Percentiles rank a stretch among this genome's conserved stretches.
Evolutionary conservation across 37 sponge, comb jelly and placozoan species (phyloP).

Genomic region (Diacarnus erythraeanus): DNA sequence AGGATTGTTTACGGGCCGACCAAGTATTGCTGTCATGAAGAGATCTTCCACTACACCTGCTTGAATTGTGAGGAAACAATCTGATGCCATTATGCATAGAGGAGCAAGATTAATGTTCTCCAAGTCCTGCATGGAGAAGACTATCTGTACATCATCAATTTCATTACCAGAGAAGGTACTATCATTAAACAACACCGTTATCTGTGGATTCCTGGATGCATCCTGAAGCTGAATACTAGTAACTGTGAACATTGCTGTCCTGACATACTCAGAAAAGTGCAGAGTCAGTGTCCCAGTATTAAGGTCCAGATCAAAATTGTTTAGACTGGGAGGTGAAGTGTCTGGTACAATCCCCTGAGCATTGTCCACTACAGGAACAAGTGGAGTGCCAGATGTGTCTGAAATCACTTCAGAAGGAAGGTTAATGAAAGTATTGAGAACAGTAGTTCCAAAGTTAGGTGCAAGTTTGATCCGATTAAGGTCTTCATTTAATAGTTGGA

Average conservation of each 20-base stretch:
- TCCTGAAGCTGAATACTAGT: conserved; percentile 39
- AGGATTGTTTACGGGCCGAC: conserved; percentile 37
- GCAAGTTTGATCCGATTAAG: conserved; percentile 69
- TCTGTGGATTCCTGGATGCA: not conserved
- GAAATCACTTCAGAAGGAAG: conserved; percentile 35
- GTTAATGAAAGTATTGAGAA: conserved; percentile 62
- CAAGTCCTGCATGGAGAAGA: conserved; percentile 42
- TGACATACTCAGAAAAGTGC: conserved; percentile 77
- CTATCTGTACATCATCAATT: conserved; percentile 43
- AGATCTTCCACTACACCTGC: conserved; percentile 68
- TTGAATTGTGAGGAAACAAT: conserved; percentile 67
- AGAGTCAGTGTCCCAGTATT: conserved; percentile 62
- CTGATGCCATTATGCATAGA: conserved; percentile 32
- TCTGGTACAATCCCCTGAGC: conserved; percentile 55
- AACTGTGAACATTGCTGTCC: conserved; percentile 21
- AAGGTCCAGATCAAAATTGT: conserved; percentile 74
- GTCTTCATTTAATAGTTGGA: conserved; percentile 31
- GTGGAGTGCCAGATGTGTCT: conserved; percentile 47
- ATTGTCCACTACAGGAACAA: conserved; percentile 59
- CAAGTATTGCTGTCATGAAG: conserved; percentile 19
- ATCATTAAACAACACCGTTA: conserved; percentile 26
- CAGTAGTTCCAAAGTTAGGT: conserved; percentile 35
- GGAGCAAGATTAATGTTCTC: conserved; percentile 58
- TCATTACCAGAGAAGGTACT: conserved; percentile 24
- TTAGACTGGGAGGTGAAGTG: conserved; percentile 64